Evolutionary conservation across 2,113 vertebrate species (phyloP), one percentile per base, ranked within the genome.

Genomic region (Diglossa brunneiventris): DNA sequence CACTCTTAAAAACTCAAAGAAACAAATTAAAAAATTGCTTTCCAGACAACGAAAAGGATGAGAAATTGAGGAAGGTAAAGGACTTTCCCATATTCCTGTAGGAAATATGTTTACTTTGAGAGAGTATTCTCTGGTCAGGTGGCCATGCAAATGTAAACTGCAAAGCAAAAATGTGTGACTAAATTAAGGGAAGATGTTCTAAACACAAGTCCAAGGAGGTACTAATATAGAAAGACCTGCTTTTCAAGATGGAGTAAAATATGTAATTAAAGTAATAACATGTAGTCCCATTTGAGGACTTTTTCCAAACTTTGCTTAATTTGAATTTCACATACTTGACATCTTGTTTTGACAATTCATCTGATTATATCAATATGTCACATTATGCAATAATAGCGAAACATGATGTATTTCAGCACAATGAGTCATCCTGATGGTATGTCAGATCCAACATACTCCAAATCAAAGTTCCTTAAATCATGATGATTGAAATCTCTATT

Each of bases 301-400:
- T 96, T 95, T 67, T 42, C 80, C 41, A 96, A 97, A 96, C 75
- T 94, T 97, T 92, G 39, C 49, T 95, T 89, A 78, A 58, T 94
- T 91, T 92, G 90, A 95, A 79, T 95, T 95, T 94, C 79, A 92
- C 31, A 53, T 86, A 83, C 83, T 92, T 97, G 94, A 97, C 96
- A 94, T 81, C 56, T 92, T 94, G 83, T 95, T 97, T 96, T 97
- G 92, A 96, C 95, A 96, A 91, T 93, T 92, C 83, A 73, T 92
- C 80, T 95, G 91, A 80, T 95, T 94, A 87, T 91, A 92, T 94
- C 87, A 96, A 78, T 96, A 95, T 93, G 92, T 93, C 96, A 96
- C 91, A 86, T 96, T 95, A 94, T 94, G 91, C 90, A 95, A 92
- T 94, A 96, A 93, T 94, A 93, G 95, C 4, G 87, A 94, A 97